Conservation (phyloP, 2,888 invertebrate genomes). For the Formica aserva region DNA sequence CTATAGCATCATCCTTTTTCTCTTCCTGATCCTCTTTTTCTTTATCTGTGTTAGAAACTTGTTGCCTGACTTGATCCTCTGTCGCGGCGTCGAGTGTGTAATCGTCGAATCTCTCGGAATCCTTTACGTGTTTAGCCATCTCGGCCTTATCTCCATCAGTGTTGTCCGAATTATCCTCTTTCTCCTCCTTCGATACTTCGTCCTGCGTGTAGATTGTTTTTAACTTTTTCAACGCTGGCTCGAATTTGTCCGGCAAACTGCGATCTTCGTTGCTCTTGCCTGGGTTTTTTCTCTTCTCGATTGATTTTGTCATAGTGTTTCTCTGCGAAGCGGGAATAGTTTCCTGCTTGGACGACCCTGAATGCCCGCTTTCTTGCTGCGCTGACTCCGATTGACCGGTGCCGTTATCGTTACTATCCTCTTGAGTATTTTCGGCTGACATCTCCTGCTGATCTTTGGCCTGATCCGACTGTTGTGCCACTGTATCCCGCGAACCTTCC, state of each 20-base stretch:
- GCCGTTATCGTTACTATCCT: constrained; percentile 89
- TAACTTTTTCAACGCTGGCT: constrained; percentile 89
- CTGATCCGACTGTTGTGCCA: constrained; percentile 80
- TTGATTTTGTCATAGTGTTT: constrained; percentile 85
- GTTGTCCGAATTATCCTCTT: constrained; percentile 86
- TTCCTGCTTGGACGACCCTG: constrained; percentile 85
- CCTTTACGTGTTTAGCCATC: constrained; percentile 94
- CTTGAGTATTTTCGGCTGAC: constrained; percentile 84
- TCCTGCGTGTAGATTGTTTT: constrained; percentile 87
- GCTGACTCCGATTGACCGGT: constrained; percentile 92
- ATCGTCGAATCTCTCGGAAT: constrained; percentile 91
- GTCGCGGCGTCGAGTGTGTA: constrained; percentile 93
- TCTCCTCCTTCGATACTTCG: constrained; percentile 86
- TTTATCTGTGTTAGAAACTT: constrained; percentile 89
- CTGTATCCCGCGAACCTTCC: constrained; percentile 85
- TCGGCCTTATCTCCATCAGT: constrained; percentile 87
- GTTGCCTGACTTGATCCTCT: constrained; percentile 92
- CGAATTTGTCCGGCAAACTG: constrained; percentile 89
- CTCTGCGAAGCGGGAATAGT: constrained; percentile 83
- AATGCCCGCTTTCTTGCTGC: constrained; percentile 90
- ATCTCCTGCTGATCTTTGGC: constrained; percentile 80
- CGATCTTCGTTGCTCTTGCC: constrained; percentile 92
- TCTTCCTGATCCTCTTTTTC: constrained; percentile 86
- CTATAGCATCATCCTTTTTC: constrained; percentile 86
- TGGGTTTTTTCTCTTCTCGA: constrained; percentile 90